Evolutionary conservation across 1,140 invertebrate genomes (phyloP).

Genomic region (Platyura marginata): DNA sequence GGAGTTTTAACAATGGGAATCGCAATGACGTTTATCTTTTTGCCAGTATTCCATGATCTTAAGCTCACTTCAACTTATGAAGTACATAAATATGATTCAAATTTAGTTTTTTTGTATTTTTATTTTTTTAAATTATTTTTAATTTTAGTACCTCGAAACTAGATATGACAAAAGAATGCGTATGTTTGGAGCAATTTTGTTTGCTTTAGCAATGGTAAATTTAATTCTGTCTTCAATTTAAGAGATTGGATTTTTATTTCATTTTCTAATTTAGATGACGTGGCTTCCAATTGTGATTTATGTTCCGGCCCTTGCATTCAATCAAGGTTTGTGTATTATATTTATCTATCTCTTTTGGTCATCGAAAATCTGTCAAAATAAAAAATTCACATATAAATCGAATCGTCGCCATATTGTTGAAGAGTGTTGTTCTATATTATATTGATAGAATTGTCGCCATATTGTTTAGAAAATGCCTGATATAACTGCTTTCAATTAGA

Average conservation of each 20-base stretch:
- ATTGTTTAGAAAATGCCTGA: too few relatives aligned
- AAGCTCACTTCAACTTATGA: conserved; percentile 67
- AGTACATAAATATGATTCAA: conserved; percentile 28
- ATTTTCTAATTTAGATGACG: conserved; percentile 27
- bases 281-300: conserved; percentile 50
- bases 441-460: too few relatives aligned
- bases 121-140: conserved; percentile 6
- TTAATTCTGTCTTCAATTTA: background rate
- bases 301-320: conserved; percentile 45
- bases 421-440: too few relatives aligned
- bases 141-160: conserved; percentile 53
- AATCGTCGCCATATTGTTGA: too few relatives aligned
- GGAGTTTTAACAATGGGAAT: conserved; percentile 42
- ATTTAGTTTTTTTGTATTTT: too few relatives aligned
- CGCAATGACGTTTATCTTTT: conserved; percentile 43
- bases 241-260: background rate
- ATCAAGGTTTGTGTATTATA: conserved; percentile 40
- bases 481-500: too few relatives aligned
- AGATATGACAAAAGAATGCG: conserved; percentile 52
- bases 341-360: too few relatives aligned
- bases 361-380: too few relatives aligned
- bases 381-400: too few relatives aligned
- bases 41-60: conserved; percentile 68
- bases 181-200: conserved; percentile 53
- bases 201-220: conserved; percentile 47